Conservation (phyloP, 2,797 vertebrate species). For the Propithecus deckenii region DNA sequence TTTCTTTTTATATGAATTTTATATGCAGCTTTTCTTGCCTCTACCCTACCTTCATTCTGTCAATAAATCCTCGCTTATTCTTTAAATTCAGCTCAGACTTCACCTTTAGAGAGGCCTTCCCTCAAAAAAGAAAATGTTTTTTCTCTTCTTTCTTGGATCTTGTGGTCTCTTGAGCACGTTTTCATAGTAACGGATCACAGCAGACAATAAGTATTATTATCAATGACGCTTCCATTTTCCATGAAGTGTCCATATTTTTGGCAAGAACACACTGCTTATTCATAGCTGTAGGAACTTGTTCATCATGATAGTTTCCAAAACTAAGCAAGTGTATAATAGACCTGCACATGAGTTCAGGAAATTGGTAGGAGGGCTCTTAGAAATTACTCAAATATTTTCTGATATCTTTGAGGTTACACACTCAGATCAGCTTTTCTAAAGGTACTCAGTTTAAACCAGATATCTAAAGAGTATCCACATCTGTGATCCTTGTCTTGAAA, state of each 20-base stretch:
- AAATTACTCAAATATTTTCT: not conserved
- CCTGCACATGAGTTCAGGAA: not conserved
- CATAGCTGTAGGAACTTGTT: not conserved
- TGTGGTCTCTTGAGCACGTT: not conserved
- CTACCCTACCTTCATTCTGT: not conserved
- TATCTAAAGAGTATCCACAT: not conserved
- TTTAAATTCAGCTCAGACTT: not conserved
- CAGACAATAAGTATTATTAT: not conserved
- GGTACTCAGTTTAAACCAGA: not conserved
- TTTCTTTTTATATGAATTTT: not conserved
- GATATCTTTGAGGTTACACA: not conserved
- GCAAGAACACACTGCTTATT: not conserved
- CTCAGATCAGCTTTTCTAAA: not conserved
- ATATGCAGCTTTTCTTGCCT: not conserved
- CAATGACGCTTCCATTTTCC: not conserved
- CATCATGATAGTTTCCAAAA: not conserved
- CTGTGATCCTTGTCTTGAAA: slow-evolving; percentile 40
- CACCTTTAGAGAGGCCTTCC: not conserved
- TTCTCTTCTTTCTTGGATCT: not conserved
- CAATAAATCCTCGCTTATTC: not conserved
- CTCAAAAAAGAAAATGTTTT: not conserved
- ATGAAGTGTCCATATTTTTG: not conserved
- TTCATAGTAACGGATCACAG: not conserved
- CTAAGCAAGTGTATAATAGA: not conserved
- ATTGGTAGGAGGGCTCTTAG: not conserved